Percentiles rank a stretch among this genome's conserved stretches.
These are phyloP conservation scores for Agrochola macilenta DNA, from an alignment of 2,888 invertebrate genomes.

Conservation along the genomic window DNA sequence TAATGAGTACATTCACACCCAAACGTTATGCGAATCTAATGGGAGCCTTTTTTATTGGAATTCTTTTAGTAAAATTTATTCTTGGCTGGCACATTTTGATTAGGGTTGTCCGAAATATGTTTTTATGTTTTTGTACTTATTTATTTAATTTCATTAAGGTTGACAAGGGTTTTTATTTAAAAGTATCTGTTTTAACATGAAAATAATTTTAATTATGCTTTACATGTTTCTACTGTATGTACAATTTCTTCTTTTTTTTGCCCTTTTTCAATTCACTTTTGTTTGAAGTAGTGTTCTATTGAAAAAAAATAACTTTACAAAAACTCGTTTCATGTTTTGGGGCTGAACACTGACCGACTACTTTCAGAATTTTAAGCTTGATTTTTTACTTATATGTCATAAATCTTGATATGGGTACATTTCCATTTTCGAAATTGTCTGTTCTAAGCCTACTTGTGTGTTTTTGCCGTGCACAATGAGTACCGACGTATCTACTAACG, in stretches of 20 bases:
- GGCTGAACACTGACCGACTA: background rate
- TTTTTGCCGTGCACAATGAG: background rate
- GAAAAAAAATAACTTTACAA: background rate
- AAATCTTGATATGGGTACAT: background rate
- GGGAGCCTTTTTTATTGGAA: conserved; percentile 50
- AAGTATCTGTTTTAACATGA: conserved; percentile 29
- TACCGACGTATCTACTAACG: background rate
- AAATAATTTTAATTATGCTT: conserved; percentile 19
- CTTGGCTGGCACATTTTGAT: conserved; percentile 28
- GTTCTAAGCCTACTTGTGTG: background rate
- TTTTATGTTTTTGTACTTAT: conserved; percentile 1
- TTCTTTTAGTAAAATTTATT: conserved; percentile 55
- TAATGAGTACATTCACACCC: conserved; percentile 62
- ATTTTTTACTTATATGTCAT: background rate
- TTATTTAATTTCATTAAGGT: conserved; percentile 38
- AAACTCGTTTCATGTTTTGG: background rate
- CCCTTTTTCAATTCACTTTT: background rate
- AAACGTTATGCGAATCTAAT: conserved; percentile 48
- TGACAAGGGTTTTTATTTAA: conserved; percentile 41
- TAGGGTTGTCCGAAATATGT: conserved; percentile 29
- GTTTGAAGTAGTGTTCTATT: background rate
- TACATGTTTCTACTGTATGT: background rate
- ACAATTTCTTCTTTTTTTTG: background rate
- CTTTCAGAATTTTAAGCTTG: background rate
- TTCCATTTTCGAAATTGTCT: background rate